A percentile compares a stretch with the other conserved stretches of the same genome.
Evolutionary conservation across 2,113 vertebrate species (phyloP).

Genomic region (Eurypyga helias): DNA sequence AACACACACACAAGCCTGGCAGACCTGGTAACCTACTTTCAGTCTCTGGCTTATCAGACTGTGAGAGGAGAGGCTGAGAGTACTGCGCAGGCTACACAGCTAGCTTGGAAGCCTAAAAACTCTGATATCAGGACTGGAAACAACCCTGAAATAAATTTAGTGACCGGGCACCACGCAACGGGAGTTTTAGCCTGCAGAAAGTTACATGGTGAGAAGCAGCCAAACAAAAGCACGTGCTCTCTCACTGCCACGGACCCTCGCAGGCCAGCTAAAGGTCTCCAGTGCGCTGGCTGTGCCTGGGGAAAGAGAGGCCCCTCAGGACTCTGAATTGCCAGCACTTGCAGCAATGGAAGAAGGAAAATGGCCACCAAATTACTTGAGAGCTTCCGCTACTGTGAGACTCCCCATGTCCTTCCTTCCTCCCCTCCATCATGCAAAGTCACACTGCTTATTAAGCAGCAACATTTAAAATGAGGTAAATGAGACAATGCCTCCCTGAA

Average conservation of each 20-base stretch:
- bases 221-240: background rate
- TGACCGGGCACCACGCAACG: background rate
- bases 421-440: background rate
- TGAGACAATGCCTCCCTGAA: background rate
- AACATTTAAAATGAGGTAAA: background rate
- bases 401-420: background rate
- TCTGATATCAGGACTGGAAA: background rate
- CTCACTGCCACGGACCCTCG: background rate
- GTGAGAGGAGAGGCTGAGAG: background rate
- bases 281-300: background rate
- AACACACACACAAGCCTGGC: background rate
- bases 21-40: background rate
- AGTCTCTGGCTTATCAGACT: background rate
- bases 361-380: background rate
- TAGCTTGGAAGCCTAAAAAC: background rate
- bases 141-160: background rate
- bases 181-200: background rate
- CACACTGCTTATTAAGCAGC: background rate
- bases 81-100: background rate
- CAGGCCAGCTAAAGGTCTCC: background rate
- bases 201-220: background rate
- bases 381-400: background rate
- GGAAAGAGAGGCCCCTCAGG: background rate
- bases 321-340: background rate
- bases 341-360: background rate